Evolutionary conservation across 2,888 invertebrate species (phyloP).

Genomic region (Rotaria macrura): DNA sequence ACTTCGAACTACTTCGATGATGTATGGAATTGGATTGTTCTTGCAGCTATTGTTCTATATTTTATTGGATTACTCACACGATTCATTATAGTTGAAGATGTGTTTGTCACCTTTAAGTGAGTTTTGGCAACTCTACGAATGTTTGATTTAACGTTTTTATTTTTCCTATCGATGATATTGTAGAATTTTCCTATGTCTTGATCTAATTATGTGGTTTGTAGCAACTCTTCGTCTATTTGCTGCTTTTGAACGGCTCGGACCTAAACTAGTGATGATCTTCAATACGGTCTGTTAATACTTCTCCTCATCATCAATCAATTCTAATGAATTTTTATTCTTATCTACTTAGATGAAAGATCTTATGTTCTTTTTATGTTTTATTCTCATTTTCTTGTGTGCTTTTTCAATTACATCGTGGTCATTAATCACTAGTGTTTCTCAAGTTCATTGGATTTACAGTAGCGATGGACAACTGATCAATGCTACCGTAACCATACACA

Average conservation of each 20-base stretch:
- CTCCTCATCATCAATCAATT: background rate
- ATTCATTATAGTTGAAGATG: background rate
- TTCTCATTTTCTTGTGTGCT: background rate
- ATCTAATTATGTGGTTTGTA: background rate
- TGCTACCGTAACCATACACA: background rate
- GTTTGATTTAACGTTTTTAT: no score
- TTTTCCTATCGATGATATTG: background rate
- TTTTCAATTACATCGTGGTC: conserved; percentile 1
- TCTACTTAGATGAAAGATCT: background rate
- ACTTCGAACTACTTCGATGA: background rate
- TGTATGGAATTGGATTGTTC: background rate
- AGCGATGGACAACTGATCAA: background rate
- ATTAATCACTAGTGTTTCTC: background rate
- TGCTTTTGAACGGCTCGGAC: background rate
- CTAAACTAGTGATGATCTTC: background rate
- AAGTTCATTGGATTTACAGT: background rate
- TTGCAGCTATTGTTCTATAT: background rate
- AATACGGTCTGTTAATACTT: background rate
- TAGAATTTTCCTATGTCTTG: background rate
- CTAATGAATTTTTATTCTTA: no score
- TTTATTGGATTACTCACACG: background rate
- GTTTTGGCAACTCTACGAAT: background rate
- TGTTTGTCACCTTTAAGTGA: background rate
- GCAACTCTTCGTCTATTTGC: background rate
- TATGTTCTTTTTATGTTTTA: background rate